A percentile compares a stretch with the other conserved stretches of the same genome.
phyloP scores from a whole-genome alignment of 1,140 invertebrate species.

The Eurosta solidaginis region DNA sequence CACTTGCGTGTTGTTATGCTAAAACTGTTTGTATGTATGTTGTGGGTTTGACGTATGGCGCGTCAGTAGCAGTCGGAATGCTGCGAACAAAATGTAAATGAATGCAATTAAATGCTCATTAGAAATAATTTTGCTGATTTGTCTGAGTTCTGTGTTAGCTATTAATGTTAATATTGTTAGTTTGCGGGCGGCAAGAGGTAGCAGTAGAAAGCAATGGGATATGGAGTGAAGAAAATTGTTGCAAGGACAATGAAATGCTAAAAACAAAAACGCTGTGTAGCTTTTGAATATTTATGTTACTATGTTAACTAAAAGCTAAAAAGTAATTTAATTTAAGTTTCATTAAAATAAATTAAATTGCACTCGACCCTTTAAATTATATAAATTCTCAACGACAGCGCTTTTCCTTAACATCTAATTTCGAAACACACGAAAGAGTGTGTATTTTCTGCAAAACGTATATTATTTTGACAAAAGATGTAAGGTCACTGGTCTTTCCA shows the following conservation, averaged over 20 bases:
- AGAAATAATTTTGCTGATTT: slow-evolving; percentile 56
- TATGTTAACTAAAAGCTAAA: background rate
- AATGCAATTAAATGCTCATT: slow-evolving; percentile 58
- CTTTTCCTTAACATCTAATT: no score
- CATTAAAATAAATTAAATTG: background rate
- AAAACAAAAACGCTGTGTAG: no score
- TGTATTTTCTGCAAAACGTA: no score
- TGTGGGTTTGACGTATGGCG: background rate
- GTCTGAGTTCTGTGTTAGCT: slow-evolving; percentile 33
- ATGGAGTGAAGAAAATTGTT: background rate
- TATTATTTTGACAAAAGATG: no score
- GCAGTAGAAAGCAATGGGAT: background rate
- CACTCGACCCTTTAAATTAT: background rate
- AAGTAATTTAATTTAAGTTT: background rate
- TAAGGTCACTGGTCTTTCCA: no score
- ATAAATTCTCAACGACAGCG: background rate
- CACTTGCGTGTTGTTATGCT: background rate
- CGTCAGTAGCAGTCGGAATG: background rate
- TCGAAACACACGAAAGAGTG: no score
- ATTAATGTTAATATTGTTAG: background rate
- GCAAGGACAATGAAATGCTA: background rate
- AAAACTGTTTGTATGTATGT: background rate
- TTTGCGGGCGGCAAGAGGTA: background rate
- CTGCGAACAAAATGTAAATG: slow-evolving; percentile 45
- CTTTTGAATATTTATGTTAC: background rate